phyloP scores from a whole-genome alignment of 2,888 invertebrate genomes.

The Drosophila pegasa region DNA sequence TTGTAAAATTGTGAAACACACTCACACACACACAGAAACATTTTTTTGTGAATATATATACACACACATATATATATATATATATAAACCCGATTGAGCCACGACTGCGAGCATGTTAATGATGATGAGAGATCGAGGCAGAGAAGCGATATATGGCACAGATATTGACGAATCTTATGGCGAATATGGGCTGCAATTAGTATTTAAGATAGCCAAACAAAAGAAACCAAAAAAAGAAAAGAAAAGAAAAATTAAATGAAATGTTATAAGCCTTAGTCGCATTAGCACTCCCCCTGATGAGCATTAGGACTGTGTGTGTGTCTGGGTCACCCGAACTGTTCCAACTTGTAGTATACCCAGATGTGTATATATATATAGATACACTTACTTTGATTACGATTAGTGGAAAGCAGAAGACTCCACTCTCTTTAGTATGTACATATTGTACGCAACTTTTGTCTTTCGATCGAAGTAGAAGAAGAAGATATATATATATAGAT shows the following conservation, averaged over 20 bases:
- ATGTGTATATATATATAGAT: not conserved
- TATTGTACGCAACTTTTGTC: constrained; percentile 27
- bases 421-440: constrained; percentile 21
- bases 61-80: not conserved
- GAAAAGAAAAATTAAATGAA: not conserved
- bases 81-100: constrained; percentile 30
- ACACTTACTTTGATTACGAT: constrained; percentile 14
- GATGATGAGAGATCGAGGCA: constrained; percentile 9
- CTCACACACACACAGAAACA: not conserved
- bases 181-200: constrained; percentile 24
- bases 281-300: constrained; percentile 14
- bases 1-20: constrained; percentile 32
- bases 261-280: constrained; percentile 24
- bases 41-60: constrained; percentile 2
- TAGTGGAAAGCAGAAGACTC: constrained; percentile 13
- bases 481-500: constrained; percentile 1
- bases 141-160: constrained; percentile 8
- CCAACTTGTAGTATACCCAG: not conserved
- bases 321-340: constrained; percentile 5
- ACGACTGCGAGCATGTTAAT: constrained; percentile 42
- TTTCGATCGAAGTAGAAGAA: too few relatives aligned
- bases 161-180: constrained; percentile 24
- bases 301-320: constrained; percentile 7
- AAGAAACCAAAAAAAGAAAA: not conserved
- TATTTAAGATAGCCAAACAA: constrained; percentile 30